Conservation (phyloP, 2,113 vertebrate species). For the Pteropus alecto region DNA sequence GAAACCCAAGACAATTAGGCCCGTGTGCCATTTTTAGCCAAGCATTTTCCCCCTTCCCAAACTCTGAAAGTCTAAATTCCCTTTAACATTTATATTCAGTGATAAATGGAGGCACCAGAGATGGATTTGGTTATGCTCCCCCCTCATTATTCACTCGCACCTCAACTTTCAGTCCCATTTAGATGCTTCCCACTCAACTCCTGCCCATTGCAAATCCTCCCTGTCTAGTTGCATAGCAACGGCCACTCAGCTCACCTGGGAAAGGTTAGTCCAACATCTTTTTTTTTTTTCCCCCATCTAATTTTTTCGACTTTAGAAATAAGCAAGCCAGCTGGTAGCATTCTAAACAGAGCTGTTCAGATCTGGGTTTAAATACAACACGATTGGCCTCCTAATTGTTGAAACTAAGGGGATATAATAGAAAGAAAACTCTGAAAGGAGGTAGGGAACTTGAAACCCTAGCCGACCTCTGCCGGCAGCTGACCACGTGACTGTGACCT, state of each 20-base stretch:
- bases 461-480: not conserved
- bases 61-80: not conserved
- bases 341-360: not conserved
- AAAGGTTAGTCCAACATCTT: constrained; percentile 49
- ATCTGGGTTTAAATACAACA: not conserved
- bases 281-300: not conserved
- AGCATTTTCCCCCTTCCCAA: fast-evolving
- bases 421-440: not conserved
- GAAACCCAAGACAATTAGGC: not conserved
- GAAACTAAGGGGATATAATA: not conserved
- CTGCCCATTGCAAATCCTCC: not conserved
- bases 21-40: not conserved
- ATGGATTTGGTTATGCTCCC: not conserved
- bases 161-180: not conserved
- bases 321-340: constrained; percentile 38
- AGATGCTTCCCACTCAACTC: constrained; percentile 28
- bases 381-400: not conserved
- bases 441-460: not conserved
- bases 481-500: fast-evolving
- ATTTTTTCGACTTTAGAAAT: not conserved
- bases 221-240: constrained; percentile 72
- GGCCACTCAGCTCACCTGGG: constrained; percentile 66
- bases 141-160: not conserved
- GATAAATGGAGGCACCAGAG: not conserved
- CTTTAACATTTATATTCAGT: not conserved